Conservation (phyloP, 2,888 invertebrate genomes). For the Orchesella flavescens region DNA sequence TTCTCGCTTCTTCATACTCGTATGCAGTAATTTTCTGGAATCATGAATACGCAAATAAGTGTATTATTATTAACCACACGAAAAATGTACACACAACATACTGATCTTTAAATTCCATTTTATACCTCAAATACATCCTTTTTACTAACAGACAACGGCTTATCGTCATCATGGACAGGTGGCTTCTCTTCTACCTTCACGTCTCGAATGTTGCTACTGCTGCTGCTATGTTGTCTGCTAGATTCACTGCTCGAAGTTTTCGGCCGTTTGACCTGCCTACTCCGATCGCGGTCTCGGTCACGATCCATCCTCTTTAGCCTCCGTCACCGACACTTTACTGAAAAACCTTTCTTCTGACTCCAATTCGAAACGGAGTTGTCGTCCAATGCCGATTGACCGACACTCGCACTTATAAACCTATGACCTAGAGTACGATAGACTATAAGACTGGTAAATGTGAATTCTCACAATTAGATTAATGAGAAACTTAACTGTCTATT, state of each 20-base stretch:
- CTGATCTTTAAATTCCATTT: not conserved
- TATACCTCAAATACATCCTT: slow-evolving; percentile 69
- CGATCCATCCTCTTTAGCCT: too few species aligned
- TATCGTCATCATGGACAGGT: slow-evolving; percentile 41
- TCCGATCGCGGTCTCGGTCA: slow-evolving; percentile 22
- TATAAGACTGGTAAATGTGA: too few species aligned
- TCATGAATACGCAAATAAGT: slow-evolving; percentile 2
- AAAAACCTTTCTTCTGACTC: too few species aligned
- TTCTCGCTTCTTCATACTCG: slow-evolving; percentile 63
- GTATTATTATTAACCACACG: not conserved
- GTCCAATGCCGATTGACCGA: too few species aligned
- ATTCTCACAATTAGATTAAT: too few species aligned
- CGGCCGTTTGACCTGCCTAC: slow-evolving; percentile 32
- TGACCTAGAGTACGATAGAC: too few species aligned
- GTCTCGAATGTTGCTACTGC: slow-evolving; percentile 7
- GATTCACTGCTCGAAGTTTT: slow-evolving; percentile 36
- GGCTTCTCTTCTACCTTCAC: slow-evolving; percentile 20
- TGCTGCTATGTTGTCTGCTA: not conserved
- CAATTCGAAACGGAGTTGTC: too few species aligned
- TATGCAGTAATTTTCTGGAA: slow-evolving; percentile 61
- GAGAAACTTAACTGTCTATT: too few species aligned
- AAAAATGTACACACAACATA: not conserved
- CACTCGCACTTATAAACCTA: too few species aligned
- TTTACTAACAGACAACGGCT: slow-evolving; percentile 38
- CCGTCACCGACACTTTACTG: too few species aligned